phyloP scores from a whole-genome alignment of 2,888 invertebrate genomes.

The Acleris laterana region DNA sequence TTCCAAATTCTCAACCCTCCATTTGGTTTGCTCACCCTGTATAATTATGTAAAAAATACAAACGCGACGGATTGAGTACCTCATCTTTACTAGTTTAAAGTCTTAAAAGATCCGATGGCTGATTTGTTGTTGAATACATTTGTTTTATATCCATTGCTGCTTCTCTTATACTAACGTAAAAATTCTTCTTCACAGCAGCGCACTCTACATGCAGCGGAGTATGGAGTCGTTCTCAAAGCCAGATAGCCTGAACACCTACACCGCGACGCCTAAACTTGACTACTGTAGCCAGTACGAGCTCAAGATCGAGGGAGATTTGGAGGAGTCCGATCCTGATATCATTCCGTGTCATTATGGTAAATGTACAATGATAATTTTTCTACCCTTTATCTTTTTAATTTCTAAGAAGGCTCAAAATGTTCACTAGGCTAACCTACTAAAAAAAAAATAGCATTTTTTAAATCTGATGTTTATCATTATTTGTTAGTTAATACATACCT shows the following conservation, averaged over 20 bases:
- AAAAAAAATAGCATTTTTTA: too few relatives aligned
- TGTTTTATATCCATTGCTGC: too few relatives aligned
- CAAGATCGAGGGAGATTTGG: conserved; percentile 81
- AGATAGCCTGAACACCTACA: conserved; percentile 70
- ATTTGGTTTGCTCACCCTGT: too few relatives aligned
- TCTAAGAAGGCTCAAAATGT: neutral
- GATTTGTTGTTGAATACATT: too few relatives aligned
- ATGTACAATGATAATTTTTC: conserved; percentile 44
- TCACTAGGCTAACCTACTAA: too few relatives aligned
- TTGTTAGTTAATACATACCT: too few relatives aligned
- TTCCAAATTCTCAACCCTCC: too few relatives aligned
- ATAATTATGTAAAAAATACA: too few relatives aligned
- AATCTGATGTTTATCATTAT: too few relatives aligned
- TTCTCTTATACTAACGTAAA: neutral
- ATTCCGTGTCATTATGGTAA: conserved; percentile 95
- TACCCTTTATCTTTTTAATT: neutral
- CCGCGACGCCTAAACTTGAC: conserved; percentile 69
- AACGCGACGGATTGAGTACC: too few relatives aligned
- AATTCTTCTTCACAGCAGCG: conserved; percentile 51
- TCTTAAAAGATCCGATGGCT: too few relatives aligned
- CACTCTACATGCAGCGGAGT: conserved; percentile 69
- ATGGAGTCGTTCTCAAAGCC: conserved; percentile 72
- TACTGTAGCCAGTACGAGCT: conserved; percentile 80
- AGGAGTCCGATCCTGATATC: conserved; percentile 92
- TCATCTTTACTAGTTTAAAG: too few relatives aligned